A percentile compares a stretch with the other conserved stretches of the same genome.
Conservation (phyloP, 2,113 vertebrate species). For the Rhipidura dahli region DNA sequence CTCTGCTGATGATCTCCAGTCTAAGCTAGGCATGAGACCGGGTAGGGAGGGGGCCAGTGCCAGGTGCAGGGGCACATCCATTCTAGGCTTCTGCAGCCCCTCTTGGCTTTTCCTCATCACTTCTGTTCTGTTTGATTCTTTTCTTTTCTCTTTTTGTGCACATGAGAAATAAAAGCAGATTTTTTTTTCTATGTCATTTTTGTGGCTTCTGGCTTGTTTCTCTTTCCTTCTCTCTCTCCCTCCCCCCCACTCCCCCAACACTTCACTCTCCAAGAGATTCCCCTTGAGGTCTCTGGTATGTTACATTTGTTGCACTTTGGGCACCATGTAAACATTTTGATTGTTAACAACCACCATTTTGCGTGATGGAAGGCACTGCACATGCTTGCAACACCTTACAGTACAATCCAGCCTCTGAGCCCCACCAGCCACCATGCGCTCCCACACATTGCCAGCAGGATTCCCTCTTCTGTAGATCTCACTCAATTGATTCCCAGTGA, state of each 20-base stretch:
- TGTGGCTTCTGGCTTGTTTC: slow-evolving; percentile 57
- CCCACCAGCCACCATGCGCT: neutral
- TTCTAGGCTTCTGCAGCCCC: slow-evolving; percentile 76
- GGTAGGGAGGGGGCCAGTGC: neutral
- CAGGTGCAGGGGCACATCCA: slow-evolving; percentile 24
- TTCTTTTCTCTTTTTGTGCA: slow-evolving; percentile 78
- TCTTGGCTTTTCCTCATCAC: slow-evolving; percentile 81
- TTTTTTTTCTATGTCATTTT: slow-evolving; percentile 81
- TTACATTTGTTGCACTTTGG: neutral
- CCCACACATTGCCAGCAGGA: neutral
- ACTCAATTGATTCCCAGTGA: neutral
- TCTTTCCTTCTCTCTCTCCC: neutral
- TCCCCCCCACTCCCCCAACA: neutral
- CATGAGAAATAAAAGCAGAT: slow-evolving; percentile 88
- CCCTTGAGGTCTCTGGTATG: neutral
- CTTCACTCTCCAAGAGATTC: neutral
- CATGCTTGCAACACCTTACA: neutral
- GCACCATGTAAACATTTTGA: neutral
- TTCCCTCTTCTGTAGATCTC: neutral
- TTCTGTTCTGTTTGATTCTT: slow-evolving; percentile 79
- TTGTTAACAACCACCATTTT: neutral
- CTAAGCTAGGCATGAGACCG: neutral
- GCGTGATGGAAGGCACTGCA: rapidly evolving
- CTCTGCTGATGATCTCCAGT: neutral
- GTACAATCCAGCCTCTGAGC: neutral